These are phyloP conservation scores for Pavo muticus DNA, from an alignment of 2,113 vertebrate genomes.

Conservation along the genomic window DNA sequence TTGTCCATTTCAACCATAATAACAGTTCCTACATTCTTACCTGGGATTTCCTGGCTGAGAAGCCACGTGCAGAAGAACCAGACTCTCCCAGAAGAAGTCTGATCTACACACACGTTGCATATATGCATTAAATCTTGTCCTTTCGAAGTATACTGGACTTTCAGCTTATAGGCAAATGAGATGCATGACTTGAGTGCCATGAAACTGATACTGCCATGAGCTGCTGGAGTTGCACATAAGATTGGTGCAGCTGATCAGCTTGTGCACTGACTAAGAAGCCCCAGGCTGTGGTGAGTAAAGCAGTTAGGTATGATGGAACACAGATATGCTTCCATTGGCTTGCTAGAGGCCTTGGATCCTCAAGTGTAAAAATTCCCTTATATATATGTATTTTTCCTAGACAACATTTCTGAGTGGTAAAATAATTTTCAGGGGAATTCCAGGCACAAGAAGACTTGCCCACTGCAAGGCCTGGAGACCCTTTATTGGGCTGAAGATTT, in stretches of 20 bases:
- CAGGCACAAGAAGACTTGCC: background rate
- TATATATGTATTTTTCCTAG: background rate
- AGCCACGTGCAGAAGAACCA: background rate
- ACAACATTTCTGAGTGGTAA: background rate
- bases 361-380: background rate
- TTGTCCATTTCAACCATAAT: background rate
- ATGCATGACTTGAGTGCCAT: background rate
- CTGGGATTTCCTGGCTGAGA: background rate
- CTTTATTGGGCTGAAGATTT: background rate
- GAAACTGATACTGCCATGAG: fast-evolving
- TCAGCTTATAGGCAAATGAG: background rate
- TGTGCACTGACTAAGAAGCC: background rate
- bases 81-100: background rate
- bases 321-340: background rate
- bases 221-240: background rate
- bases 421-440: background rate
- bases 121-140: background rate
- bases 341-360: background rate
- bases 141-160: background rate
- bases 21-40: background rate
- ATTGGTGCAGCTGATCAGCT: background rate
- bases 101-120: background rate
- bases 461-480: fast-evolving
- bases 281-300: background rate
- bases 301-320: background rate